Percentiles rank a stretch among this genome's conserved stretches.
These are phyloP conservation scores for Drosophila stalkeri DNA, from an alignment of 2,888 invertebrate species.

Conservation along the genomic window DNA sequence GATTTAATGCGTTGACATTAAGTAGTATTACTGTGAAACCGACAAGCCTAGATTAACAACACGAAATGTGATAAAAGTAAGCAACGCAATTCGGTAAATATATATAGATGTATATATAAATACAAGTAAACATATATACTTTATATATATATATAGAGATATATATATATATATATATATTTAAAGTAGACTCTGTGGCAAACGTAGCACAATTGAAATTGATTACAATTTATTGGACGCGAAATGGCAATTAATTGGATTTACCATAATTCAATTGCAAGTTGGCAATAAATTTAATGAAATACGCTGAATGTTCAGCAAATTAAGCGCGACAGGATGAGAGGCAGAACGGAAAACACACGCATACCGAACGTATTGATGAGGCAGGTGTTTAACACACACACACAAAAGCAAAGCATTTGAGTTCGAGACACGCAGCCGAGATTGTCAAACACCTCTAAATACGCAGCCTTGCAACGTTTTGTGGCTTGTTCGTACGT, in stretches of 20 bases:
- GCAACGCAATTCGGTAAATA: conserved; percentile 9
- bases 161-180: neutral
- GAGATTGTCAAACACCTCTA: conserved; percentile 56
- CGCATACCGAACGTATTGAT: neutral
- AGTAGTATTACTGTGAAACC: conserved; percentile 1
- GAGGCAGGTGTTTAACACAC: neutral
- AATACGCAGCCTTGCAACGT: conserved; percentile 40
- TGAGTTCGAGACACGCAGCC: conserved; percentile 22
- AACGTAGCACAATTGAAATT: conserved; percentile 52
- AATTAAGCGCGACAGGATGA: conserved; percentile 40
- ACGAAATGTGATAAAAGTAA: conserved; percentile 7
- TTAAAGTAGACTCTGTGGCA: conserved; percentile 13
- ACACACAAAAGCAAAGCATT: conserved; percentile 23
- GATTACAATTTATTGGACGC: conserved; percentile 64
- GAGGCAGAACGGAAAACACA: neutral
- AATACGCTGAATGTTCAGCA: conserved; percentile 55
- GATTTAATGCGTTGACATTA: conserved; percentile 1
- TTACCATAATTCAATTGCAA: conserved; percentile 64
- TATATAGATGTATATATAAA: neutral
- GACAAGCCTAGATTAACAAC: conserved; percentile 10
- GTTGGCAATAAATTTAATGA: conserved; percentile 64
- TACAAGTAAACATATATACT: neutral
- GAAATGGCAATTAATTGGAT: conserved; percentile 65
- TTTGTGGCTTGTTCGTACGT: conserved; percentile 14
- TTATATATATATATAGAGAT: neutral